phyloP scores from a whole-genome alignment of 2,888 invertebrate species.

The Sminthurides aquaticus region DNA sequence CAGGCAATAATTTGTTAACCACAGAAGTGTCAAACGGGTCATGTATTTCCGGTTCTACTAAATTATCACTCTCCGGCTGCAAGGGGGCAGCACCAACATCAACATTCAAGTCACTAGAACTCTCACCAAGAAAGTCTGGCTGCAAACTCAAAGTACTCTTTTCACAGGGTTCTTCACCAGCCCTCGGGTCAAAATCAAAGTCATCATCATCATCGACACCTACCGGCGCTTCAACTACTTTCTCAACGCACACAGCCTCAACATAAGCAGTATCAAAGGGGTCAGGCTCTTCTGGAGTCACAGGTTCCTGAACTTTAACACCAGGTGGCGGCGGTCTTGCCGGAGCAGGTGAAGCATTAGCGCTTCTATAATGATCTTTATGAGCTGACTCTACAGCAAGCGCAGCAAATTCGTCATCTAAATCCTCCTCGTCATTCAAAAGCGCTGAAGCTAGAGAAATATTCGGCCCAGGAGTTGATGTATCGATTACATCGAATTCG shows the following conservation, averaged over 20 bases:
- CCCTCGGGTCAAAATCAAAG: conserved; percentile 44
- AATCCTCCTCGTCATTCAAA: conserved; percentile 53
- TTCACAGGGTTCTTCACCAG: conserved; percentile 35
- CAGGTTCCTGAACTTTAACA: conserved; percentile 46
- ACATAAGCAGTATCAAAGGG: conserved; percentile 51
- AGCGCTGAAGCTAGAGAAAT: conserved; percentile 41
- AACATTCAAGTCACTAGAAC: conserved; percentile 59
- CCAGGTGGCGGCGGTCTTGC: conserved; percentile 22
- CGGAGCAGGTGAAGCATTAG: conserved; percentile 44
- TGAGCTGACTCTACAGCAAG: conserved; percentile 68
- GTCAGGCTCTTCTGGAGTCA: conserved; percentile 39
- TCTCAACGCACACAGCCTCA: conserved; percentile 46
- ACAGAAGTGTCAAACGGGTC: conserved; percentile 84
- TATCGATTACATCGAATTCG: conserved; percentile 40
- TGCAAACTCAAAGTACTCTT: conserved; percentile 46
- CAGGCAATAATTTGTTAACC: conserved; percentile 63
- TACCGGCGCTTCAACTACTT: conserved; percentile 38
- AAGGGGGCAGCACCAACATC: conserved; percentile 39
- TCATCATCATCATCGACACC: conserved; percentile 42
- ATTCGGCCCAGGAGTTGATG: conserved; percentile 6
- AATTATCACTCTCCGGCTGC: conserved; percentile 57
- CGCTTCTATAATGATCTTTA: conserved; percentile 50
- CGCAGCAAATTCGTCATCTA: conserved; percentile 69
- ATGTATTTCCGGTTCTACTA: conserved; percentile 53
- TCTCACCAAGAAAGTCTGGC: conserved; percentile 66